Conservation (phyloP, 2,888 invertebrate genomes). For the Eupithecia insigniata region DNA sequence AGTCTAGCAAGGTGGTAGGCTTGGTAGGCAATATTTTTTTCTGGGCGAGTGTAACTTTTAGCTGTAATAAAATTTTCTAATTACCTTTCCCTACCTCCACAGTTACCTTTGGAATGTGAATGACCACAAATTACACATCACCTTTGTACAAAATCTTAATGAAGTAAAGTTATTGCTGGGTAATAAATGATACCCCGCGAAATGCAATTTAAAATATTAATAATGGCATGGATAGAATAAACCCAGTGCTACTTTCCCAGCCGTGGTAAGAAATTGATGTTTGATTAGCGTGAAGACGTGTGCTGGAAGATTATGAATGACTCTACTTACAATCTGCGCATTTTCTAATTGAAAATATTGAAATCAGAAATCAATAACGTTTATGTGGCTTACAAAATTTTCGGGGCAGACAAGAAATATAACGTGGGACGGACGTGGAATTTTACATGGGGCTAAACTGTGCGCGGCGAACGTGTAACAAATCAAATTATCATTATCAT, state of each 20-base stretch:
- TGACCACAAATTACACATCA: constrained; percentile 28
- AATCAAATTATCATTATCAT: no score
- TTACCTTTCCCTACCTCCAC: constrained; percentile 10
- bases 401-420: no score
- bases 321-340: constrained; percentile 25
- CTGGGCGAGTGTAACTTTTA: background rate
- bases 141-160: constrained; percentile 26
- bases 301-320: constrained; percentile 40
- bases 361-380: background rate
- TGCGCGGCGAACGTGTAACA: no score
- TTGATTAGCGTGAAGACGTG: constrained; percentile 58
- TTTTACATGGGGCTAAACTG: no score
- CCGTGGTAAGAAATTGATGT: constrained; percentile 53
- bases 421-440: no score
- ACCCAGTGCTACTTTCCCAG: constrained; percentile 55
- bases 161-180: constrained; percentile 45
- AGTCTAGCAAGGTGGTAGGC: background rate
- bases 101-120: constrained; percentile 25
- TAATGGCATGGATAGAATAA: constrained; percentile 16
- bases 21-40: background rate
- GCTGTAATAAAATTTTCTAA: constrained; percentile 9
- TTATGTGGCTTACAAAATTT: no score
- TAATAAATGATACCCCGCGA: constrained; percentile 50
- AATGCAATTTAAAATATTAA: constrained; percentile 52
- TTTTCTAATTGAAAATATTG: constrained; percentile 31